Evolutionary conservation across 2,113 vertebrate species (phyloP), one percentile per base, ranked within the genome.

Genomic region (Emberiza fucata): DNA sequence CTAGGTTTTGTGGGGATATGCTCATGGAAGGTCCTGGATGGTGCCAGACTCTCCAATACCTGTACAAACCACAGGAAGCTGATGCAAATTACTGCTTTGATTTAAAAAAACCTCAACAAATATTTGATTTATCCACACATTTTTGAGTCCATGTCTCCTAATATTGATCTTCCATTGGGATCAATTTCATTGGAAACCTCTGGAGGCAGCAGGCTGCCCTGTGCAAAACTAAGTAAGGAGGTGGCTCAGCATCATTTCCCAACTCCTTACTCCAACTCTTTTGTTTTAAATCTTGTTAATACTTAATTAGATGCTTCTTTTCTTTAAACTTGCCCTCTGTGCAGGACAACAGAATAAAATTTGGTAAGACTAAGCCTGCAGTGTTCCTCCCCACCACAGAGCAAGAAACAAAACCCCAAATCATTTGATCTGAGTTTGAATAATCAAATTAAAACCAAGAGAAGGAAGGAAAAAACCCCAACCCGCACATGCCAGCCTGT

Each of bases 311-410:
- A 79, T 4, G 47, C 51, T 51, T 50, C 70, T 57, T 97, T 96
- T 97, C 94, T 97, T 81, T 89, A 91, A 63, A 44, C 79, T 83
- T 95, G 94, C 81, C 79, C 93, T 97, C 93, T 68, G 69, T 15
- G 23, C 60, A 64, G 39, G 72, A 35, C 3, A 0, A 9, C 53
- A 77, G 81, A 29, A 85, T 81, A 80, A 76, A 77, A 84, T 90
- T 78, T 73, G 20, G 8, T 66, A 72, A 76, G 69, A 22, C 33
- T 61, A 21, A 87, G 33, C 42, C 84, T 3, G 0, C 0, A 0
- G 12, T 45, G 20, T 57, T 71, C 60, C 60, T 73, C 51, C 9
- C 66, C 31, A 54, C 59, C 10, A 5, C 31, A 50, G 37, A 14
- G 24, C 5, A 2, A 63, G 57, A 71, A 77, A 57, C 47, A 47